These are phyloP conservation scores for Bradypodion ventrale DNA, from an alignment of 2,797 vertebrate species.

Conservation along the genomic window DNA sequence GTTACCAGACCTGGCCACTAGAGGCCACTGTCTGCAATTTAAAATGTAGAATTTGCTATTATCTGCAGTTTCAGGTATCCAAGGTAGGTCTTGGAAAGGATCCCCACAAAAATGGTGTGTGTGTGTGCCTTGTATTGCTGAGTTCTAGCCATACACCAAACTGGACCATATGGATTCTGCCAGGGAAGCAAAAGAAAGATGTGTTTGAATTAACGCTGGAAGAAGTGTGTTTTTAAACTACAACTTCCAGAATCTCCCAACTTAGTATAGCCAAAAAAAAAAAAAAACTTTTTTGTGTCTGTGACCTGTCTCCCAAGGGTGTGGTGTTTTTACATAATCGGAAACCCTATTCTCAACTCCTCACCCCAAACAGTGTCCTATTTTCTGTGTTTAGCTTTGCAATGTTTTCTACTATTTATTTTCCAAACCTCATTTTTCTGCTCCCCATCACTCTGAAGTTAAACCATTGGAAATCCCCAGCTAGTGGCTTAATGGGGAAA, in stretches of 20 bases:
- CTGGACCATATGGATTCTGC: not conserved
- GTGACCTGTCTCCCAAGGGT: not conserved
- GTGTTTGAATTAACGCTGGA: not conserved
- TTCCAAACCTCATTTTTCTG: not conserved
- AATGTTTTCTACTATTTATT: conserved; percentile 3
- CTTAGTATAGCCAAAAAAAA: too few relatives aligned
- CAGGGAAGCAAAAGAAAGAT: not conserved
- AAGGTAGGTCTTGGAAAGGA: too few relatives aligned
- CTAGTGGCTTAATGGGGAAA: not conserved
- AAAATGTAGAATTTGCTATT: too few relatives aligned
- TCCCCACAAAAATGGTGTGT: too few relatives aligned
- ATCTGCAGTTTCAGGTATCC: too few relatives aligned
- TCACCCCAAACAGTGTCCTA: not conserved
- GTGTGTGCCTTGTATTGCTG: not conserved
- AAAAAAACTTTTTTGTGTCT: not conserved
- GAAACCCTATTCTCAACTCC: too few relatives aligned
- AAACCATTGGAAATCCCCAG: not conserved
- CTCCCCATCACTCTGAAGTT: not conserved
- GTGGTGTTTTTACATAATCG: not conserved
- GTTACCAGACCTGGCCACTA: too few relatives aligned
- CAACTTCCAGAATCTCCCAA: too few relatives aligned
- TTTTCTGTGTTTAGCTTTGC: not conserved
- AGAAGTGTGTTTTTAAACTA: too few relatives aligned
- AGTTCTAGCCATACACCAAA: not conserved
- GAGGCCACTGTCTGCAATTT: too few relatives aligned